Base-by-base conservation (phyloP, 2,888 invertebrate genomes). In the Margaritifera margaritifera region DNA sequence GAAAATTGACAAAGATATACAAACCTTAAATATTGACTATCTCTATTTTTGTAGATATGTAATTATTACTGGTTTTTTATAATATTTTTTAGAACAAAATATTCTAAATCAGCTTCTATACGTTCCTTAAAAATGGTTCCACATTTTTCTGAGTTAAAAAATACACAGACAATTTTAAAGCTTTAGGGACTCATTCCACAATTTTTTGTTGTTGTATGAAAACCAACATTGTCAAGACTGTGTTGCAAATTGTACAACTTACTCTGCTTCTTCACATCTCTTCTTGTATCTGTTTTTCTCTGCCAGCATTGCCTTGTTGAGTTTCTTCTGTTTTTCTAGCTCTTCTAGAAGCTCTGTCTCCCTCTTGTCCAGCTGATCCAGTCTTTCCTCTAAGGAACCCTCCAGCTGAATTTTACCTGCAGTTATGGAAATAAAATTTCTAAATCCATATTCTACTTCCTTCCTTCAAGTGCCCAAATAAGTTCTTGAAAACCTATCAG, bases 301-400 rank as follows among this genome's bases (percentile, higher is more conserved):
- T 18, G 83, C 86, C 63, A 84, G 82, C 59, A 88, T 74, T 52
- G 79, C 75, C 69, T 83, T 85, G 51, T 86, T 78, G 15, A 77
- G 76, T 18, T 66, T 64, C 62, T 80, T 81, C 50, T 83, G 83
- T 69, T 81, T 86, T 31, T 85, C 78, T 8, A 86, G 64, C 65
- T 87, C 83, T 27, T 87, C 86, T 42, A 89, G 71, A 5, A 89
- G 82, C 57, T 89, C 87, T 15, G 89, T 87, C 76, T 89, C 89
- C 62, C 88, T 74, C 64, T 84, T 81, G 74, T 89, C 89, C 54
- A 89, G 73, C 75, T 85, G 86, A 54, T 88, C 86, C 42, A 89
- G 75, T 20, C 87, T 68, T 66, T 89, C 84, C 24, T 84, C 85
- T 58, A 86, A 25, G n/a, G 72, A 76, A 3, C 89, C 89, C 51